Evolutionary conservation across 2,113 vertebrate species (phyloP).

Genomic region (Erythrolamprus reginae): DNA sequence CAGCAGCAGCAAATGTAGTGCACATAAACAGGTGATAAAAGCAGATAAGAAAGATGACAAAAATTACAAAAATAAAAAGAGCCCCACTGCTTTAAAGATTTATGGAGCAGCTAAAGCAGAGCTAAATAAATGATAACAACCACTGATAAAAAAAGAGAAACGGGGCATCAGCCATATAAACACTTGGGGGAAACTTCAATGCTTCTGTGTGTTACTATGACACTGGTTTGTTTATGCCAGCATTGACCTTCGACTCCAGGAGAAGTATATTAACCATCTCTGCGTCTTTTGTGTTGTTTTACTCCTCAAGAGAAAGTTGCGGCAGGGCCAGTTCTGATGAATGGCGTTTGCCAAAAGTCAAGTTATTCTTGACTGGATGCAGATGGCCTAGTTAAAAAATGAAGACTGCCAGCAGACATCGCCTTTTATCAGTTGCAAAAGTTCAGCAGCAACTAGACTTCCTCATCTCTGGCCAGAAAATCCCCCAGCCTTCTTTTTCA

Average conservation of each 20-base stretch:
- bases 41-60: conserved; percentile 50
- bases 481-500: conserved; percentile 72
- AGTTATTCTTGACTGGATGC: conserved; percentile 78
- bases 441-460: conserved; percentile 73
- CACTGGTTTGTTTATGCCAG: conserved; percentile 67
- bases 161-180: conserved; percentile 61
- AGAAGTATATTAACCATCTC: conserved; percentile 70
- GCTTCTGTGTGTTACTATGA: conserved; percentile 68
- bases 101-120: conserved; percentile 59
- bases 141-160: conserved; percentile 63
- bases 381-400: conserved; percentile 80
- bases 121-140: conserved; percentile 62
- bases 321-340: conserved; percentile 59
- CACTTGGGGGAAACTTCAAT: conserved; percentile 59
- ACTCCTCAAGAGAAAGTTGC: conserved; percentile 59
- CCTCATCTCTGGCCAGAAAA: conserved; percentile 65
- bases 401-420: conserved; percentile 72
- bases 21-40: conserved; percentile 68
- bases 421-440: conserved; percentile 76
- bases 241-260: conserved; percentile 59
- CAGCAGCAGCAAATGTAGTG: conserved; percentile 45
- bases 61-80: conserved; percentile 64
- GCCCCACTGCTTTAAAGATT: conserved; percentile 63
- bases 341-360: conserved; percentile 69
- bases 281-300: conserved; percentile 61